Conservation (phyloP, 2,888 invertebrate genomes). For the Pseudanteris insignis region DNA sequence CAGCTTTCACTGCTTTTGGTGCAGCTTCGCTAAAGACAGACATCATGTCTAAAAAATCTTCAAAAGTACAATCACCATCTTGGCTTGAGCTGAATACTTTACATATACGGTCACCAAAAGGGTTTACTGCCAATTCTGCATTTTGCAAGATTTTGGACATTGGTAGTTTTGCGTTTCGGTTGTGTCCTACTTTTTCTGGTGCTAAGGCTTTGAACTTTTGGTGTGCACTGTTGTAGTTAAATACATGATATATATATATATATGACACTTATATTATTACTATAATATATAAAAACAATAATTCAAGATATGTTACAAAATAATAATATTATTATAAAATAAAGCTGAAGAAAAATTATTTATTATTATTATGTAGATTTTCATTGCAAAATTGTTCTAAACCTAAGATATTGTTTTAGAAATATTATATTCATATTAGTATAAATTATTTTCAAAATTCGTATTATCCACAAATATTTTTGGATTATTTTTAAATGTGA, state of each 20-base stretch:
- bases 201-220: constrained; percentile 89
- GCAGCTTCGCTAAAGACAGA: constrained; percentile 92
- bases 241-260: no score
- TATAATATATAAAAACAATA: not conserved
- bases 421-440: no score
- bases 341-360: no score
- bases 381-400: no score
- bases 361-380: no score
- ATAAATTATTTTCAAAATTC: no score
- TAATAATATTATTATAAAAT: not conserved
- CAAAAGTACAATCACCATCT: constrained; percentile 92
- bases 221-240: constrained; percentile 79
- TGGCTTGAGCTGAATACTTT: constrained; percentile 90
- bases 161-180: constrained; percentile 85
- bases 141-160: constrained; percentile 86
- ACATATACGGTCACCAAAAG: constrained; percentile 90
- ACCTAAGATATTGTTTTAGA: no score
- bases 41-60: constrained; percentile 97
- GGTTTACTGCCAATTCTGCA: constrained; percentile 89
- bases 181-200: constrained; percentile 89
- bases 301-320: not conserved
- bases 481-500: no score
- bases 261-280: no score
- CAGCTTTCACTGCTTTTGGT: constrained; percentile 90
- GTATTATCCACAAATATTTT: no score